Evolutionary conservation across 2,888 invertebrate genomes (phyloP), one percentile per base, ranked within the genome.

Genomic region (Pheosia tremula): DNA sequence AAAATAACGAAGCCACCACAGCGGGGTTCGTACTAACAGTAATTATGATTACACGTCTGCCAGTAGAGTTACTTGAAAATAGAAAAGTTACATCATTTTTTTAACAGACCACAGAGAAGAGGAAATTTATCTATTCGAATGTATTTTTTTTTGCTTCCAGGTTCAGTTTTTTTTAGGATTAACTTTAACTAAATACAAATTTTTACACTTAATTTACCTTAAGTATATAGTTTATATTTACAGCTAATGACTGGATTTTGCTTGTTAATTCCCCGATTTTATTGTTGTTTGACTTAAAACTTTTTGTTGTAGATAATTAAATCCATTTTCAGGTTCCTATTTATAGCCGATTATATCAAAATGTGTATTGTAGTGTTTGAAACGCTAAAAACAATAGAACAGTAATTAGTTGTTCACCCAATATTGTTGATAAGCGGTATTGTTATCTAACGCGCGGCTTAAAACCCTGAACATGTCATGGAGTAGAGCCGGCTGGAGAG

Each of bases 401-500:
- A 36, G 6, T 43, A 56, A 56, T 56, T 56, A 41, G 41, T 45
- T 36, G 24, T 36, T 5, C 4, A 69, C 69, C 79, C 74, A 73
- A 81, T 80, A 82, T 83, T 80, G 82, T 75, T 80, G 83, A 81
- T 78, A 75, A 81, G 78, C 77, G 79, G 72, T 76, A 80, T 85
- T 87, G 84, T 85, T 81, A 77, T 75, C 69, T 68, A 62, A 56
- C 56, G 66, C 60, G 71, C 60, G 75, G 84, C 79, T 86, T 83
- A 85, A 89, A 89, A 87, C 81, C 84, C 84, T 83, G 87, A 84
- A 87, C 83, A 83, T 90, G 90, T 90, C 90, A 87, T 86, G 85
- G 71, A 78, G 81, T 61, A 79, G 73, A 81, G 78, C 75, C 79
- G 75, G 77, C 77, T 84, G 81, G 82, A 89, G 90, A 86, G 89